Conservation (phyloP, 1,140 invertebrate species). For the Aphelinus certus region DNA sequence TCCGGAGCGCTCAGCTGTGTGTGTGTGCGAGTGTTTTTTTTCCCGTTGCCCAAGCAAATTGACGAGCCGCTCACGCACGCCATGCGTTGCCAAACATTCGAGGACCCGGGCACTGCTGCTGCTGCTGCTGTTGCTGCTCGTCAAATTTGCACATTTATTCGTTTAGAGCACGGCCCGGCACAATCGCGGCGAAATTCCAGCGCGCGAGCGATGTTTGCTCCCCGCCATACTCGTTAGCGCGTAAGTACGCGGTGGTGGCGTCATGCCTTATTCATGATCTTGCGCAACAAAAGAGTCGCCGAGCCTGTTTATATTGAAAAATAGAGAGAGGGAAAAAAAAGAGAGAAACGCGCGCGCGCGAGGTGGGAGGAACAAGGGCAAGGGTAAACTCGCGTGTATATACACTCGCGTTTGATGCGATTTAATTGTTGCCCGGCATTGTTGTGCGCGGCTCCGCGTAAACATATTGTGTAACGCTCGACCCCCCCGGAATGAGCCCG, state of each 20-base stretch:
- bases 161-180: conserved; percentile 44
- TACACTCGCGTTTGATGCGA: neutral
- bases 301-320: neutral
- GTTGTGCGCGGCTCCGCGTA: too few relatives aligned
- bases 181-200: neutral
- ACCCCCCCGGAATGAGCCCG: too few relatives aligned
- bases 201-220: neutral
- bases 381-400: conserved; percentile 1
- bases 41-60: neutral
- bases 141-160: conserved; percentile 61
- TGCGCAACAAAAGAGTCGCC: neutral
- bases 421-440: neutral
- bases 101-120: conserved; percentile 28
- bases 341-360: neutral
- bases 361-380: neutral
- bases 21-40: neutral
- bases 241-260: neutral
- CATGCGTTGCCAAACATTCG: conserved; percentile 42
- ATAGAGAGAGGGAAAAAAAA: neutral
- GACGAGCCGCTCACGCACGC: neutral
- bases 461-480: too few relatives aligned
- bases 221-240: neutral
- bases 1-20: neutral
- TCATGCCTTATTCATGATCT: conserved; percentile 17
- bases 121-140: conserved; percentile 42